phyloP scores from a whole-genome alignment of 1,140 invertebrate genomes.

The Ips typographus region DNA sequence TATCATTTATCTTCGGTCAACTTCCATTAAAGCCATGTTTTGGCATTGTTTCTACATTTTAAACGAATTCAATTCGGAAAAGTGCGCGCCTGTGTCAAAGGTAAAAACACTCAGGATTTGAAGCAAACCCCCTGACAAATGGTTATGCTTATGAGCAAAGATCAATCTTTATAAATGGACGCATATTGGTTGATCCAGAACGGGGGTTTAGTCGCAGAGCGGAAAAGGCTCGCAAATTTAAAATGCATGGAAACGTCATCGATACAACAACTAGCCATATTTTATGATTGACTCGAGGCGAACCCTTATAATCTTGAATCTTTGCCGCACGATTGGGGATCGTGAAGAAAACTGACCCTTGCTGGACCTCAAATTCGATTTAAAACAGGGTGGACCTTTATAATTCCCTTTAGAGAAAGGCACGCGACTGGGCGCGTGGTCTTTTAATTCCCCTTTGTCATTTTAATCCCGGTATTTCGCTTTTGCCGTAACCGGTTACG shows the following conservation, averaged over 20 bases:
- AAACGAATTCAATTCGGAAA: neutral
- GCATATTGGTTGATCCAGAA: conserved; percentile 32
- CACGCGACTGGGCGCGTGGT: conserved; percentile 34
- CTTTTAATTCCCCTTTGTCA: conserved; percentile 33
- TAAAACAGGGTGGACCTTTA: conserved; percentile 34
- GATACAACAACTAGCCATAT: conserved; percentile 45
- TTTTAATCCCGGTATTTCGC: conserved; percentile 28
- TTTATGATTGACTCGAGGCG: conserved; percentile 46
- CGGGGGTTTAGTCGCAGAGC: conserved; percentile 10
- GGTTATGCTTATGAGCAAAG: conserved; percentile 41
- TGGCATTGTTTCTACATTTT: neutral
- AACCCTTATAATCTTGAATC: conserved; percentile 31
- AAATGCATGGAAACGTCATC: conserved; percentile 49
- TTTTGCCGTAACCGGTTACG: conserved; percentile 21
- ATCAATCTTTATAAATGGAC: conserved; percentile 45
- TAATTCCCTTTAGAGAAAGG: conserved; percentile 26
- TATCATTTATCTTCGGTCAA: conserved; percentile 22
- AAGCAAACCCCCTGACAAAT: conserved; percentile 35
- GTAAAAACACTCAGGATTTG: too few relatives aligned
- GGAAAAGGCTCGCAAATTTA: conserved; percentile 37
- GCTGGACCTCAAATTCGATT: conserved; percentile 35
- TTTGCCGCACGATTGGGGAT: conserved; percentile 27
- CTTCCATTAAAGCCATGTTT: conserved; percentile 20
- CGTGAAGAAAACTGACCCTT: conserved; percentile 34
- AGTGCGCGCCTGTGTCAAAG: too few relatives aligned